These are phyloP conservation scores for Elysia chlorotica DNA, from an alignment of 1,140 invertebrate genomes.

Conservation along the genomic window DNA sequence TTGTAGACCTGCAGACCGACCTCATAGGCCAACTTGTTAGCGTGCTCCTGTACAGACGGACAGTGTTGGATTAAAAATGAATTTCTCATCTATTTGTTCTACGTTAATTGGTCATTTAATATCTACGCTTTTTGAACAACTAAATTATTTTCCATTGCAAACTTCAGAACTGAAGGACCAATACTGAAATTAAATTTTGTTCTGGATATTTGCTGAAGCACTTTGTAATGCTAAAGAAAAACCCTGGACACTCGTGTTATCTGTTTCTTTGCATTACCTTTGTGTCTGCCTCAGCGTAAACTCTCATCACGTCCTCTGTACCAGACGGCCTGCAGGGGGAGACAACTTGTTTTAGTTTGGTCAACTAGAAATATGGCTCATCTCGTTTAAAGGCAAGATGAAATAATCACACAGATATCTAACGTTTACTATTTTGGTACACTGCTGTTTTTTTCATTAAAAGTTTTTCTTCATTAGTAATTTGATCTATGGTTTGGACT, in stretches of 20 bases:
- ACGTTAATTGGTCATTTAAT: not conserved
- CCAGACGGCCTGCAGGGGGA: slow-evolving; percentile 87
- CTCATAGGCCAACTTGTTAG: slow-evolving; percentile 74
- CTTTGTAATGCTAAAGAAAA: not conserved
- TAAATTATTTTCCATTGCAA: not conserved
- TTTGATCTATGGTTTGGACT: not conserved
- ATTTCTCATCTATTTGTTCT: not conserved
- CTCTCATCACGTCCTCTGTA: slow-evolving; percentile 94
- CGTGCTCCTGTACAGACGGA: slow-evolving; percentile 37
- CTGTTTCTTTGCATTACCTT: no score
- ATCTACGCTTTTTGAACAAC: not conserved
- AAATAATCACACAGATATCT: no score
- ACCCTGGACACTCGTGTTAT: no score
- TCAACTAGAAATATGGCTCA: no score
- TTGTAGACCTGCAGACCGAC: slow-evolving; percentile 79
- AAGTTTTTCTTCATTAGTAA: no score
- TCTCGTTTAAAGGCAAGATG: no score
- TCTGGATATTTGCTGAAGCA: not conserved
- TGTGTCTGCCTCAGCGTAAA: slow-evolving; percentile 93
- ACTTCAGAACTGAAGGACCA: not conserved
- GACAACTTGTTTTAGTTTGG: no score
- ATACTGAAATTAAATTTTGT: not conserved
- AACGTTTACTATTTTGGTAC: no score
- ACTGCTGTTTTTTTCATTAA: no score
- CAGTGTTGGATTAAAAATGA: not conserved